Conservation (phyloP, 2,888 invertebrate genomes). For the Metacarcinus magister region DNA sequence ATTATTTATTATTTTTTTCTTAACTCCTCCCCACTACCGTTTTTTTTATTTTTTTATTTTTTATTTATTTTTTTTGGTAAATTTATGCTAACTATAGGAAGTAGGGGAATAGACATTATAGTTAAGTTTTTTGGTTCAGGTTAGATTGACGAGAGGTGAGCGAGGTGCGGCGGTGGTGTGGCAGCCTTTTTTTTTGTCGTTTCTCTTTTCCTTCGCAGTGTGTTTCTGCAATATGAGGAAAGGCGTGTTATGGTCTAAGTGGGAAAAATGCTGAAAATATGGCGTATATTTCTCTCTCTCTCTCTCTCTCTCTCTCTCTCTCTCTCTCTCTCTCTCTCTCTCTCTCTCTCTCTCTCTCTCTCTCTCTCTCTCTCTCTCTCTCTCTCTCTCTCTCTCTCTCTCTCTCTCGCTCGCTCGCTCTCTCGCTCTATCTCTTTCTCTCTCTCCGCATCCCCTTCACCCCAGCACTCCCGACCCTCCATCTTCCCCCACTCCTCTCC, state of each 20-base stretch:
- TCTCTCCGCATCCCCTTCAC: neutral
- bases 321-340: neutral
- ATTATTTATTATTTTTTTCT: no score
- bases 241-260: no score
- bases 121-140: neutral
- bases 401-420: neutral
- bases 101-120: no score
- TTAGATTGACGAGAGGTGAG: neutral
- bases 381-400: neutral
- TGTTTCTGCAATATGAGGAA: no score
- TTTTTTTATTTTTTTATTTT: no score
- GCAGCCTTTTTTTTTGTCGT: no score
- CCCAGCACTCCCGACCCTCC: neutral
- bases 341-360: neutral
- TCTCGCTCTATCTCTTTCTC: conserved; percentile 1
- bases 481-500: neutral
- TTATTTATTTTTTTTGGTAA: no score
- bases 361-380: neutral
- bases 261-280: no score
- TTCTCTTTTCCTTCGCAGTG: no score
- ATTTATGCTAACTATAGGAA: no score
- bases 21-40: no score
- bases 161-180: neutral
- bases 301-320: neutral
- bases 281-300: neutral